These are phyloP conservation scores for Galbula dea DNA, from an alignment of 2,113 vertebrate genomes.

Conservation along the genomic window DNA sequence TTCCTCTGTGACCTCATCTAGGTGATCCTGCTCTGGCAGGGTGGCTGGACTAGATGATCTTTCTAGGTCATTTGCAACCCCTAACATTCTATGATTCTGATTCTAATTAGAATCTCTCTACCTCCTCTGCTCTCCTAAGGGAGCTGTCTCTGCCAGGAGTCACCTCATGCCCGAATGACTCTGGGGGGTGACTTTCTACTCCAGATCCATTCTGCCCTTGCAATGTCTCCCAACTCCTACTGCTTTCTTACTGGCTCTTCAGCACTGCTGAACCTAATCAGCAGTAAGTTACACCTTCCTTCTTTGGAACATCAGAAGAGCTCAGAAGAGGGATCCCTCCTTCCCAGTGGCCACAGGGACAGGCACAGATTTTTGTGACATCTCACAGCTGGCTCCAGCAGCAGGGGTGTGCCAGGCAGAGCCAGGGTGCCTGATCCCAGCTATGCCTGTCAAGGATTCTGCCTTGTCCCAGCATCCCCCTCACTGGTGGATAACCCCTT, in stretches of 20 bases:
- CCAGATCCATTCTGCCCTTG: accelerated
- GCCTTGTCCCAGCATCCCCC: neutral
- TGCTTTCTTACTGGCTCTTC: neutral
- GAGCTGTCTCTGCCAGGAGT: neutral
- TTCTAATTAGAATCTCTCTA: neutral
- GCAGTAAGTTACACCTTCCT: neutral
- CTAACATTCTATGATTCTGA: too few relatives aligned
- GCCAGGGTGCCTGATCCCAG: neutral
- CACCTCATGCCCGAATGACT: neutral
- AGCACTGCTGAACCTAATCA: neutral
- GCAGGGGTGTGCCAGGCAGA: neutral
- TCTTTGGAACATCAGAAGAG: neutral
- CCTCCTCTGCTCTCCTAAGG: neutral
- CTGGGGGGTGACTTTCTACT: neutral
- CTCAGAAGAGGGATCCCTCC: neutral
- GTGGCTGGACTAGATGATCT: too few relatives aligned
- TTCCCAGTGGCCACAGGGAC: accelerated
- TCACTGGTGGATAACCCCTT: neutral
- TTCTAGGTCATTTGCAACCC: too few relatives aligned
- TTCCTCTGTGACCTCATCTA: too few relatives aligned
- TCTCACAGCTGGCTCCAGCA: conserved; percentile 7
- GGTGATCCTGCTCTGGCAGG: too few relatives aligned
- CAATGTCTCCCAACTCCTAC: neutral
- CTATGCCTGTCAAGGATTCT: neutral
- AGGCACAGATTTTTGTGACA: neutral